phyloP scores from a whole-genome alignment of 2,797 vertebrate species.

The Smutsia temminckii region DNA sequence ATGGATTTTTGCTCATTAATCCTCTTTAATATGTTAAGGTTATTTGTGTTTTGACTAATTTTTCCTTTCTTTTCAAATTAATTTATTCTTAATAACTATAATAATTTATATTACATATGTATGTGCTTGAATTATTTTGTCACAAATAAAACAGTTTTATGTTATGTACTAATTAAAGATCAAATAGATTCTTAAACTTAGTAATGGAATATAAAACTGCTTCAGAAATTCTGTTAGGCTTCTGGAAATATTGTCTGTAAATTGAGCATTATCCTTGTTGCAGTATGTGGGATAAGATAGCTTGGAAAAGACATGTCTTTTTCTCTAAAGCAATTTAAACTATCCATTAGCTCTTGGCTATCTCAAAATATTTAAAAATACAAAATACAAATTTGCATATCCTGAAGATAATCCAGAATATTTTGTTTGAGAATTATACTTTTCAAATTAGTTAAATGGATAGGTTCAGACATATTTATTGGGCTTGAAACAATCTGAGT shows the following conservation, averaged over 20 bases:
- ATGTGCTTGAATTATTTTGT: constrained; percentile 34
- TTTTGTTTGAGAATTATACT: constrained; percentile 13
- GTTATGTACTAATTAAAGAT: constrained; percentile 17
- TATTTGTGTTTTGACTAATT: constrained; percentile 69
- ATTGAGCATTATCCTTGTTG: constrained; percentile 1
- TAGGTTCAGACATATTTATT: neutral
- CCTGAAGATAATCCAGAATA: neutral
- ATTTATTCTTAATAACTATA: constrained; percentile 14
- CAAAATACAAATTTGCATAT: neutral
- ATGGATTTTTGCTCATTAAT: constrained; percentile 38
- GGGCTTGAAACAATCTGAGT: neutral
- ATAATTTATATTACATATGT: constrained; percentile 15
- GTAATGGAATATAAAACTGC: neutral
- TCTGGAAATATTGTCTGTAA: constrained; percentile 1
- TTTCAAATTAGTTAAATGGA: neutral
- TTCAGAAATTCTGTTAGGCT: neutral
- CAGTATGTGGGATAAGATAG: neutral
- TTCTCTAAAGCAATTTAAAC: neutral
- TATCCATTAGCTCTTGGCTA: constrained; percentile 1
- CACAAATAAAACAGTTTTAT: neutral
- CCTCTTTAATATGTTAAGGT: constrained; percentile 32
- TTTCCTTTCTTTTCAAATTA: constrained; percentile 59
- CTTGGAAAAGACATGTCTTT: neutral
- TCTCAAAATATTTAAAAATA: constrained; percentile 27
- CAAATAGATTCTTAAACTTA: constrained; percentile 34